Base-by-base conservation (phyloP, 1,140 invertebrate genomes). In the Adoxophyes honmai region DNA sequence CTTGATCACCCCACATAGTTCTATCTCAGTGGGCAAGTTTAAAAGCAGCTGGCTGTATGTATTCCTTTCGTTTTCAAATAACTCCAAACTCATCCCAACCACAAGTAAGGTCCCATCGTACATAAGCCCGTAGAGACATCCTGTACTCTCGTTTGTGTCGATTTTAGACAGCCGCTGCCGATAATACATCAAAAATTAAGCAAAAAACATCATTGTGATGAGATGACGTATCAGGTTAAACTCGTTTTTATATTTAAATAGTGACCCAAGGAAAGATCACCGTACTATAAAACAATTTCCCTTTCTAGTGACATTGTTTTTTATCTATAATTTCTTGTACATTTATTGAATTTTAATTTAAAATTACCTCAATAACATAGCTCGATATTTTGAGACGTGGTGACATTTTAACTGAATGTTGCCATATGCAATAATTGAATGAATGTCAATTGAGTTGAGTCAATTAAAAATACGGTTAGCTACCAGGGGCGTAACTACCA, bases 61-160 rank as follows among this genome's bases (percentile, higher is more conserved):
- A 48, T 88, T 76, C 65, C 90, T 89, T 34, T 90, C 81, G 68
- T 88, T 86, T 73, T 91, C 81, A 61, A 91, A 90, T 56, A 91
- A 88, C 64, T 94, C 90, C 54, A 91, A 75, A 71, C 90, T 92
- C 55, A 94, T 90, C 54, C 93, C 93, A 44, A 95, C 75, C 11
- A 95, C 91, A 34, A 93, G 90, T 51, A 94, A 77, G 14, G 91
- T 93, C 59, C 93, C 91, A 73, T 95, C 91, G 69, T 93, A 92
- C 78, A 95, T 92, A 39, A 94, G 90, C 35, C 94, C 94, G 79
- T 93, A 95, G 38, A 95, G 82, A 75, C 93, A 93, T 60, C 94
- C 94, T 77, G 90, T 91, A 64, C 84, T 91, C 53, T 91, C 89
- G 59, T 91, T 79, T 55, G 86, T 80, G 64, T 91, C 90, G 52